Evolutionary conservation across 2,797 vertebrate species (phyloP).

Genomic region (Tolypeutes matacus): DNA sequence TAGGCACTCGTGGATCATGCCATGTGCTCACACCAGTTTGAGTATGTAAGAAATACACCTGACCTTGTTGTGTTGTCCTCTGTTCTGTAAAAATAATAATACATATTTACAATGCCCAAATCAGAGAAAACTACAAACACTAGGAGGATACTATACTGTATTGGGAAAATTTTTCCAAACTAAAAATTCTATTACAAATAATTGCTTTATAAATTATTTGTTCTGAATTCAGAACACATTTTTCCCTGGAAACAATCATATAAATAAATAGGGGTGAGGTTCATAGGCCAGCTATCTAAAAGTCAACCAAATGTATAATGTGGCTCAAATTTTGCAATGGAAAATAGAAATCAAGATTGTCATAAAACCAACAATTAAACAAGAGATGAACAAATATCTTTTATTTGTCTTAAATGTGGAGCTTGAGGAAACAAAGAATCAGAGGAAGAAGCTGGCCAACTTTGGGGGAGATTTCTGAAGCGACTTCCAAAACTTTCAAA

Average conservation of each 20-base stretch:
- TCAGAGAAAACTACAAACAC: constrained; percentile 21
- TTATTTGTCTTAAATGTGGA: constrained; percentile 36
- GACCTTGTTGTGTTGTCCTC: constrained; percentile 98
- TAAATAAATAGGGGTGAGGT: background rate
- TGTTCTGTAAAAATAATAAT: constrained; percentile 92
- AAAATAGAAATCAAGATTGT: constrained; percentile 42
- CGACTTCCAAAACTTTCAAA: background rate
- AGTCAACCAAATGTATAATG: background rate
- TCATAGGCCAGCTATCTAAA: constrained; percentile 2
- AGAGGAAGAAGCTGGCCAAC: background rate
- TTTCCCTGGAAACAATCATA: constrained; percentile 45
- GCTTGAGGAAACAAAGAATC: background rate
- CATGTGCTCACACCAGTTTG: constrained; percentile 99
- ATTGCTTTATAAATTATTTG: constrained; percentile 47
- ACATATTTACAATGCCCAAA: constrained; percentile 57
- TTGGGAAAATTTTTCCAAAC: background rate
- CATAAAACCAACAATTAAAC: constrained; percentile 4
- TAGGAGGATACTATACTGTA: constrained; percentile 26
- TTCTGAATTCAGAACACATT: constrained; percentile 54
- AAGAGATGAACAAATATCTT: constrained; percentile 44
- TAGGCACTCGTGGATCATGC: constrained; percentile 98
- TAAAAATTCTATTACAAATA: constrained; percentile 39
- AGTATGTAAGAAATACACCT: constrained; percentile 99
- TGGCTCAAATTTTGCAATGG: constrained; percentile 22
- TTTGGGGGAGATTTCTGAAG: background rate